phyloP scores from a whole-genome alignment of 2,888 invertebrate species.

The Neocrepidodera transversa region DNA sequence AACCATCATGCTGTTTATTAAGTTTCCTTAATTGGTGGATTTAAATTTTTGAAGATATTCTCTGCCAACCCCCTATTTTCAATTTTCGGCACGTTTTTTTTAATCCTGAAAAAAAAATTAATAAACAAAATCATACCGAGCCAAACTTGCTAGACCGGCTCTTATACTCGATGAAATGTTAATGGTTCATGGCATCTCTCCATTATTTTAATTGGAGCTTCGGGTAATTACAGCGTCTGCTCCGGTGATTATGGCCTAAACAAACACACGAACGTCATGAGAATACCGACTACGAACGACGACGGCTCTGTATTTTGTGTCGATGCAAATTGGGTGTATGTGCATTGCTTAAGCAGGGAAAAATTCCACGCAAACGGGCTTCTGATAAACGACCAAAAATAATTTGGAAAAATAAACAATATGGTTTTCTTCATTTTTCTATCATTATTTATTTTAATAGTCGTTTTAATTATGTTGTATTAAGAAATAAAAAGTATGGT shows the following conservation, averaged over 20 bases:
- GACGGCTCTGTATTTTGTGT: conserved; percentile 27
- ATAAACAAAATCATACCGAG: too few relatives aligned
- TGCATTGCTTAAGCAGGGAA: conserved; percentile 5
- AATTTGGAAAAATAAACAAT: too few relatives aligned
- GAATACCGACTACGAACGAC: conserved; percentile 47
- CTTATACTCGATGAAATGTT: conserved; percentile 56
- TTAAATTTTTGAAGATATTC: too few relatives aligned
- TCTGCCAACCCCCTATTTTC: too few relatives aligned
- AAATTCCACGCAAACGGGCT: not conserved
- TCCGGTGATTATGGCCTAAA: conserved; percentile 57
- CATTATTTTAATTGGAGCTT: conserved; percentile 63
- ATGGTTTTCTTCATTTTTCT: too few relatives aligned
- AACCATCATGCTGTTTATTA: too few relatives aligned
- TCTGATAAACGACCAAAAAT: not conserved
- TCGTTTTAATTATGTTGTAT: too few relatives aligned
- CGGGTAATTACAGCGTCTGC: conserved; percentile 60
- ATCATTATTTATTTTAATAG: too few relatives aligned
- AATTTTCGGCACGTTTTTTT: too few relatives aligned
- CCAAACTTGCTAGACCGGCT: conserved; percentile 12
- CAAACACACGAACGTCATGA: conserved; percentile 58
- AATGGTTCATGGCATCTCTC: conserved; percentile 61
- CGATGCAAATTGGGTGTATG: conserved; percentile 35
- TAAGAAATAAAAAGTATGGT: too few relatives aligned
- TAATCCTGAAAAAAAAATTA: too few relatives aligned
- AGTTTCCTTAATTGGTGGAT: too few relatives aligned